A percentile compares a stretch with the other conserved stretches of the same genome.
phyloP scores from a whole-genome alignment of 2,888 invertebrate species.

The Stegophylla sp. region DNA sequence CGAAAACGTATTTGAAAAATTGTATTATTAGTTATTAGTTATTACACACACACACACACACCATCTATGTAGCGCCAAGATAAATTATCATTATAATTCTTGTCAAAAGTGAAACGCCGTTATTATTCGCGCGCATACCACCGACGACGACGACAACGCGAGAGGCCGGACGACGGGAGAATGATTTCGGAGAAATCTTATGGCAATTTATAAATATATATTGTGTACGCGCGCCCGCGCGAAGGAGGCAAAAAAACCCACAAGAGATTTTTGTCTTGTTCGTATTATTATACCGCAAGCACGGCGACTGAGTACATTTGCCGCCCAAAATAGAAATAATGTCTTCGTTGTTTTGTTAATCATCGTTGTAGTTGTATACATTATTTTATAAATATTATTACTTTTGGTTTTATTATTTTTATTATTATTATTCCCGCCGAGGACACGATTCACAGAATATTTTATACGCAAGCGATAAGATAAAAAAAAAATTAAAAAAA shows the following conservation, averaged over 20 bases:
- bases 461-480: not conserved
- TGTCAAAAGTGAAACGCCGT: constrained; percentile 9
- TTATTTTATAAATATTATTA: no score
- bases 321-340: constrained; percentile 8
- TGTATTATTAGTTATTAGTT: no score
- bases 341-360: not conserved
- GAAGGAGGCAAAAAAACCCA: not conserved
- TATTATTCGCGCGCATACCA: constrained; percentile 9
- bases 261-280: not conserved
- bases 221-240: not conserved
- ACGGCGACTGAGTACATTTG: not conserved
- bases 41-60: no score
- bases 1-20: no score
- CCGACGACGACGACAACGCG: not conserved
- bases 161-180: not conserved
- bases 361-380: not conserved
- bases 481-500: not conserved
- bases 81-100: not conserved
- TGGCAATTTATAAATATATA: not conserved
- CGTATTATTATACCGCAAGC: no score
- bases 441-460: no score
- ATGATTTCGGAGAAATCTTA: constrained; percentile 10
- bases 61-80: no score
- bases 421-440: no score
- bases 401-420: no score